Conservation (phyloP, 1,140 invertebrate species). For the Paraescarpia echinospica region DNA sequence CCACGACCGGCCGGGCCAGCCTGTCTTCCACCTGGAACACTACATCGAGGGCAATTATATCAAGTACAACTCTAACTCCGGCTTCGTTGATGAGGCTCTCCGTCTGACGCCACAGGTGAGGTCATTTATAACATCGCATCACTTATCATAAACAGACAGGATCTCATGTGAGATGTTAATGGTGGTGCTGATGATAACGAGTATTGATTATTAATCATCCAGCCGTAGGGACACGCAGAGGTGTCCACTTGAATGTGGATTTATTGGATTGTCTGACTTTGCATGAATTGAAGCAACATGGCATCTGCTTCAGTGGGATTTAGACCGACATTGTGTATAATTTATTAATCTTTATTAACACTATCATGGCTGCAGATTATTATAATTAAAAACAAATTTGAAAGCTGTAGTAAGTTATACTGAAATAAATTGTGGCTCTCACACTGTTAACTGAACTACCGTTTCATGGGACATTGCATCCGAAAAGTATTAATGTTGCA, state of each 20-base stretch:
- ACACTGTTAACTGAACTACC: too few species aligned
- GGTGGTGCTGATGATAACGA: not conserved
- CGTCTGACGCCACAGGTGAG: conserved; percentile 64
- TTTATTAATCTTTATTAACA: too few species aligned
- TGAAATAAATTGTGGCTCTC: too few species aligned
- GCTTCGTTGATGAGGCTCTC: conserved; percentile 63
- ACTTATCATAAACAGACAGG: not conserved
- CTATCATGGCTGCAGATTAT: too few species aligned
- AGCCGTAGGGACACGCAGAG: not conserved
- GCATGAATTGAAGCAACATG: not conserved
- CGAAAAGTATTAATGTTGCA: too few species aligned
- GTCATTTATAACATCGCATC: not conserved
- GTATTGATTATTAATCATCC: not conserved
- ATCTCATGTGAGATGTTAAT: not conserved
- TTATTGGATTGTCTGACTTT: not conserved
- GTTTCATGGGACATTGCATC: too few species aligned
- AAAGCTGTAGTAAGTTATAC: too few species aligned
- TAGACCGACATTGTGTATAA: not conserved
- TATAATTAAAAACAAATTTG: too few species aligned
- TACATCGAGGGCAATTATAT: conserved; percentile 66
- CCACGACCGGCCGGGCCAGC: conserved; percentile 58
- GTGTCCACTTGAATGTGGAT: not conserved
- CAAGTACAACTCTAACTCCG: conserved; percentile 69
- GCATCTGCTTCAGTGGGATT: not conserved
- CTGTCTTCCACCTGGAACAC: conserved; percentile 66